Conservation (phyloP, 37 sponge, comb jelly and placozoan genomes). For the Tethya wilhelma region DNA sequence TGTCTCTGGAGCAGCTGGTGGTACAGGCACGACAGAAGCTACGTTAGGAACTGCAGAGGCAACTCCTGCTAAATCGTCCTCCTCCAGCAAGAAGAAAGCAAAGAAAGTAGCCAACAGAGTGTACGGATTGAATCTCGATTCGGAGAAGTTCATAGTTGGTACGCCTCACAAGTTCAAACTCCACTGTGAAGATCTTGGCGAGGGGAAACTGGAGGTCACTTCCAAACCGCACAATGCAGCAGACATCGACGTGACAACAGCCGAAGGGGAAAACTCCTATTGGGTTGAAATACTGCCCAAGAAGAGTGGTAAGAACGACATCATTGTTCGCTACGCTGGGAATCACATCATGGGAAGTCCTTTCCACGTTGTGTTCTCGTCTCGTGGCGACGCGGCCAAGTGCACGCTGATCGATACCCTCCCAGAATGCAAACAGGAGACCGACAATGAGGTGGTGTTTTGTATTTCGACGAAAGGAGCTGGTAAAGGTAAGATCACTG, state of each 20-base stretch:
- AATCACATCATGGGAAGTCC: constrained; percentile 85
- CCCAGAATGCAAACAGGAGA: constrained; percentile 10
- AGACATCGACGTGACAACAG: constrained; percentile 21
- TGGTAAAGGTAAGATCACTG: constrained; percentile 72
- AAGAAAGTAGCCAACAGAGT: constrained; percentile 1
- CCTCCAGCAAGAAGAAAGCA: too few species aligned
- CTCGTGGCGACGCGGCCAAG: constrained; percentile 69
- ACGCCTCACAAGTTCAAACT: constrained; percentile 62
- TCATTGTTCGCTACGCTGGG: constrained; percentile 53
- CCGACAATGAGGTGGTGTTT: constrained; percentile 36
- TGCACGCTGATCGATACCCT: constrained; percentile 51
- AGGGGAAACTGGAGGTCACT: constrained; percentile 25
- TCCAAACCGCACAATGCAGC: constrained; percentile 43
- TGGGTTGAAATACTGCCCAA: constrained; percentile 63
- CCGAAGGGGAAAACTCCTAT: constrained; percentile 29
- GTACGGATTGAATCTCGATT: constrained; percentile 56
- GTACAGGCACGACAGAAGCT: too few species aligned
- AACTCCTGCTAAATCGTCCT: neutral
- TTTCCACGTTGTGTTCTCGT: constrained; percentile 43
- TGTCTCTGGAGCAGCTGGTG: too few species aligned
- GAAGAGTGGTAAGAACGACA: constrained; percentile 42
- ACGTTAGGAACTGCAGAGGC: neutral
- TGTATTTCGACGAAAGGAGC: constrained; percentile 68
- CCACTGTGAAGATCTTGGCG: constrained; percentile 76
- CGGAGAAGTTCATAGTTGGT: constrained; percentile 59